Evolutionary conservation across 2,113 vertebrate genomes (phyloP), one percentile per base, ranked within the genome.

Genomic region (Struthio camelus): DNA sequence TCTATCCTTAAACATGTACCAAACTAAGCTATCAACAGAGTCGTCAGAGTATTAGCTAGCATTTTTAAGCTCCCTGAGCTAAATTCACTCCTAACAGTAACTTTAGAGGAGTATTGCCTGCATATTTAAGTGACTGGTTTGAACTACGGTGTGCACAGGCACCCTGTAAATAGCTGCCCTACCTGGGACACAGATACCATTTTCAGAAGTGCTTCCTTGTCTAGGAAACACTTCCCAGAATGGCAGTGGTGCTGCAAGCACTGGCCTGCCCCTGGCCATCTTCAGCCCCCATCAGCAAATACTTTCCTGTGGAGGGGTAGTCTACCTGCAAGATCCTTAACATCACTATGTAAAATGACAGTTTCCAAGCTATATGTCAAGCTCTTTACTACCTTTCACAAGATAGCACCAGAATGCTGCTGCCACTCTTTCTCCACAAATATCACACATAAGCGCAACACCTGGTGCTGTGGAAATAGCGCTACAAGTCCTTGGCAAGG

Each of bases 401-500:
- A 86, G 82, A 70, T 4, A 89, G 82, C 77, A 94, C 82, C 85
- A 78, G 46, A 18, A 81, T 24, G 84, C 89, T 91, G 91, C 90
- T 81, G 95, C 92, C 25, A 38, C 84, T 86, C 67, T 82, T 80
- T 56, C 62, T 87, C 79, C 66, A 38, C 30, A 81, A 90, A 50
- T 51, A 66, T 14, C 80, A 80, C 85, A 69, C 1, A 1, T 18
- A 89, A 70, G 85, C 90, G 50, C 83, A 65, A 24, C 4, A 5
- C 42, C 88, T 80, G 79, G 90, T 95, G 79, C 85, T 93, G 42
- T 24, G 79, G 62, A 95, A 84, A 84, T 93, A 85, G 91, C 97
- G 95, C 97, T 98, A 98, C 97, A 99, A 97, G 89, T 99, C 98
- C 93, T 96, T 98, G 36, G 98, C 98, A 71, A 99, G 98, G 2